Conservation (phyloP, 2,113 vertebrate species). For the Emydocephalus ijimae region DNA sequence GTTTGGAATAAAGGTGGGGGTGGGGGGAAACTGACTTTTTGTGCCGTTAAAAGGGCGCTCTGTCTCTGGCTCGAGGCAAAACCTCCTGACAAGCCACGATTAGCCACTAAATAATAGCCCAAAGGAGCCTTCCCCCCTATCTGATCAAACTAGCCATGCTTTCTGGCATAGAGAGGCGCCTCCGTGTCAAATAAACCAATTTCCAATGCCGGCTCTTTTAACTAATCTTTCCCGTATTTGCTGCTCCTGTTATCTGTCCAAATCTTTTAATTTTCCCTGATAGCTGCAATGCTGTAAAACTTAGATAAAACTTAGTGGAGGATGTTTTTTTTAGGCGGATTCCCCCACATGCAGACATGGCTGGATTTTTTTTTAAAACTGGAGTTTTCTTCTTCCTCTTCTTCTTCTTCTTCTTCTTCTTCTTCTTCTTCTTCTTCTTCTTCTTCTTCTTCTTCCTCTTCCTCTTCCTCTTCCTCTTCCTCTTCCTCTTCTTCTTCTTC, state of each 20-base stretch:
- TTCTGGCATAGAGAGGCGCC: constrained; percentile 61
- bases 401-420: too few relatives aligned
- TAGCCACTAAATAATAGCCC: constrained; percentile 64
- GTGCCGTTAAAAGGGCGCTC: constrained; percentile 15
- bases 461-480: too few relatives aligned
- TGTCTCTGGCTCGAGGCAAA: constrained; percentile 49
- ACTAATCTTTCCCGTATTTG: constrained; percentile 65
- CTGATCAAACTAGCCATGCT: constrained; percentile 57
- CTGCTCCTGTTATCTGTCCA: constrained; percentile 59
- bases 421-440: too few relatives aligned
- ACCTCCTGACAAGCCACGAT: constrained; percentile 58
- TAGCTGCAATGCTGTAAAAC: constrained; percentile 65
- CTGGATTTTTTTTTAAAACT: constrained; percentile 29
- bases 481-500: too few relatives aligned
- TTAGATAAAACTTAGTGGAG: constrained; percentile 63
- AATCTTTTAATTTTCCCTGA: constrained; percentile 63
- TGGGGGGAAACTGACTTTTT: constrained; percentile 23
- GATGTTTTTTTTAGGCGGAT: constrained; percentile 53
- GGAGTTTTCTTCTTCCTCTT: neutral
- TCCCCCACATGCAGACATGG: constrained; percentile 46
- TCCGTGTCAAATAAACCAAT: constrained; percentile 60
- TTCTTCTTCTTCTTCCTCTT: too few relatives aligned
- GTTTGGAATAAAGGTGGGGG: constrained; percentile 15
- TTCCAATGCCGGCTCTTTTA: constrained; percentile 64
- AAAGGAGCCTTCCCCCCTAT: constrained; percentile 55